Conservation (phyloP, 1,140 invertebrate species). For the Drosophila equinoxialis region DNA sequence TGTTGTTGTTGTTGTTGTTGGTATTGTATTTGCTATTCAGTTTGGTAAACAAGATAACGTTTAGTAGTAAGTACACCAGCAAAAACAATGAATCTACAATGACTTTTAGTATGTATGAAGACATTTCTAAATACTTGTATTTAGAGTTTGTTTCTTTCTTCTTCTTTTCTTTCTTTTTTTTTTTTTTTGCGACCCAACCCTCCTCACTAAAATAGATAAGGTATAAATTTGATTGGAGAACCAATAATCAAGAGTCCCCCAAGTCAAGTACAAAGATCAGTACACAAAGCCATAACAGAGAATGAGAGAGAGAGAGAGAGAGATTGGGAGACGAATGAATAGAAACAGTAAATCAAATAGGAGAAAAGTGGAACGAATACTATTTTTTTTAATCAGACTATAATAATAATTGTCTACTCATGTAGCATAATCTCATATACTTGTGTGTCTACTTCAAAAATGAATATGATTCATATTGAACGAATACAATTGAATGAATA, state of each 20-base stretch:
- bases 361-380: neutral
- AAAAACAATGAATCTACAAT: constrained; percentile 7
- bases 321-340: neutral
- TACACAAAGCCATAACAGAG: constrained; percentile 1
- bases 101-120: neutral
- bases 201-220: constrained; percentile 5
- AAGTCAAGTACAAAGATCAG: constrained; percentile 12
- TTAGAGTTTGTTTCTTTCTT: neutral
- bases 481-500: too few species aligned
- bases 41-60: constrained; percentile 65
- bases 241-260: neutral
- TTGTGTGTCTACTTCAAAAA: too few species aligned
- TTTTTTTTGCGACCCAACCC: neutral
- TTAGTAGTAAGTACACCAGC: constrained; percentile 1
- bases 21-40: constrained; percentile 22
- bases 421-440: too few species aligned
- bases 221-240: constrained; percentile 9
- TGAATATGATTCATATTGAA: too few species aligned
- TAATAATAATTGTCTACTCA: too few species aligned
- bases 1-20: constrained; percentile 27
- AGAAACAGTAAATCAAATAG: neutral
- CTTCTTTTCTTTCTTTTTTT: too few species aligned
- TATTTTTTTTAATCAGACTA: too few species aligned
- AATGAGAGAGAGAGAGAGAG: neutral
- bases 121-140: constrained; percentile 6